These are phyloP conservation scores for Baronia brevicornis DNA, from an alignment of 2,888 invertebrate genomes.

Conservation along the genomic window DNA sequence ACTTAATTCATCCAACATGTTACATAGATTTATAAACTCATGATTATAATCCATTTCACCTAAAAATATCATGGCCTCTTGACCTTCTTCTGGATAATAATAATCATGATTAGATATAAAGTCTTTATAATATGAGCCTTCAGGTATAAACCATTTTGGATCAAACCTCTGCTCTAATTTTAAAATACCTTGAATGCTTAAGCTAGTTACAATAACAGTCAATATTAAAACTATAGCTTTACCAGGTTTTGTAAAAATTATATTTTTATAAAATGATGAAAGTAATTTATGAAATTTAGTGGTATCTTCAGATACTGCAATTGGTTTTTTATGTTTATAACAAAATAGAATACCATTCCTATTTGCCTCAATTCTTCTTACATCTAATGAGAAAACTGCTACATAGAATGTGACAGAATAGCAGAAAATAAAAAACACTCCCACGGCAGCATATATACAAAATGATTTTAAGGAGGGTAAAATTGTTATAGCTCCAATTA, in stretches of 20 bases:
- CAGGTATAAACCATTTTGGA: slow-evolving; percentile 86
- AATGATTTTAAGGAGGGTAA: slow-evolving; percentile 88
- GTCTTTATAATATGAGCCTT: slow-evolving; percentile 78
- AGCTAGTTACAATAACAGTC: slow-evolving; percentile 75
- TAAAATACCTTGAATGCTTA: slow-evolving; percentile 78
- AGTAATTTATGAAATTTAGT: slow-evolving; percentile 76
- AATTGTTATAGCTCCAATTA: slow-evolving; percentile 86
- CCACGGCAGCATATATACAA: slow-evolving; percentile 86
- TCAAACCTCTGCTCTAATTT: slow-evolving; percentile 86
- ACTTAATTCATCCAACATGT: slow-evolving; percentile 68
- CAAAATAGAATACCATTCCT: slow-evolving; percentile 82
- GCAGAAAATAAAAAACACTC: slow-evolving; percentile 84
- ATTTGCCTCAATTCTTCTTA: slow-evolving; percentile 76
- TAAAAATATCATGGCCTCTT: slow-evolving; percentile 78
- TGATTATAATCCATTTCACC: slow-evolving; percentile 79
- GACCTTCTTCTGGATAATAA: slow-evolving; percentile 80
- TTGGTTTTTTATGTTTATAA: slow-evolving; percentile 75
- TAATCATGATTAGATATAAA: slow-evolving; percentile 72
- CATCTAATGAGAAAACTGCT: slow-evolving; percentile 84
- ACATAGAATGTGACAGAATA: slow-evolving; percentile 89
- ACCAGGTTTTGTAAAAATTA: slow-evolving; percentile 79
- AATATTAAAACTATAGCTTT: slow-evolving; percentile 79
- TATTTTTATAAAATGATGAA: slow-evolving; percentile 76
- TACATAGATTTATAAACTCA: slow-evolving; percentile 75
- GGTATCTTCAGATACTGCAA: slow-evolving; percentile 70